These are phyloP conservation scores for Pontoporia blainvillei DNA, from an alignment of 2,113 vertebrate genomes.

Conservation along the genomic window DNA sequence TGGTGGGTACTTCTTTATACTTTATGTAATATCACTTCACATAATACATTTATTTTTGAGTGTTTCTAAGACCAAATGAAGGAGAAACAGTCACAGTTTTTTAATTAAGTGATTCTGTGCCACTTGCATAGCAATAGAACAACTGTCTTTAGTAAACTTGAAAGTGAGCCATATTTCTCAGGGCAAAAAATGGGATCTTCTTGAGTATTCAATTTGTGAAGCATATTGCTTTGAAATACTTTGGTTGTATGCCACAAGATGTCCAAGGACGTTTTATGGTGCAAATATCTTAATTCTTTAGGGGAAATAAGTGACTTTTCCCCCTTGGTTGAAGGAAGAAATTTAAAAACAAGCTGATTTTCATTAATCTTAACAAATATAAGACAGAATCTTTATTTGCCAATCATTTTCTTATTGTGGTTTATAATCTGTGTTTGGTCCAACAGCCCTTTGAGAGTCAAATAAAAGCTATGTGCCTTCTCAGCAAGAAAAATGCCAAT, in stretches of 20 bases:
- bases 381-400: neutral
- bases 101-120: neutral
- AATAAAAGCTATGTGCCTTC: neutral
- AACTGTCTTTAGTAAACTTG: neutral
- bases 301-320: neutral
- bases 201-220: conserved; percentile 50
- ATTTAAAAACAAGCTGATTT: conserved; percentile 20
- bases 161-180: neutral
- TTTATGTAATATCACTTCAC: neutral
- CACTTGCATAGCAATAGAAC: neutral
- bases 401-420: neutral
- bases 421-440: neutral
- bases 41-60: neutral
- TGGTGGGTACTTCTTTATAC: neutral
- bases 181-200: conserved; percentile 10
- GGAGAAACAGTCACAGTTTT: neutral
- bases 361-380: conserved; percentile 16
- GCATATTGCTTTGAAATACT: conserved; percentile 46
- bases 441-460: neutral
- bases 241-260: neutral
- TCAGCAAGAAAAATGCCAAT: neutral
- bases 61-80: neutral
- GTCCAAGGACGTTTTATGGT: conserved; percentile 17
- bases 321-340: neutral
- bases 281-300: conserved; percentile 16